These are phyloP conservation scores for Xerus inauris DNA, from an alignment of 2,113 vertebrate species.

Conservation along the genomic window DNA sequence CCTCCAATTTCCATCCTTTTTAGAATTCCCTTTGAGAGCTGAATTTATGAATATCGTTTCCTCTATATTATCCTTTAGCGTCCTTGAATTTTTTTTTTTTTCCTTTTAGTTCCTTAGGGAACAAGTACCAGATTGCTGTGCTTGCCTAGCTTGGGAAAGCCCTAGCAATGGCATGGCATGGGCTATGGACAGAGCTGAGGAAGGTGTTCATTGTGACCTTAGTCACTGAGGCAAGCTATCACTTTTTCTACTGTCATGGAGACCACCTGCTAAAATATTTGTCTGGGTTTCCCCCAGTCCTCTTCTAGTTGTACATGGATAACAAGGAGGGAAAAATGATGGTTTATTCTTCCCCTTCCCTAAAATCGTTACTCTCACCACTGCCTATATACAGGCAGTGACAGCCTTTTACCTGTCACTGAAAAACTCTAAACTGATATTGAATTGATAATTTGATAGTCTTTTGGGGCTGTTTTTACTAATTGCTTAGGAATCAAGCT, in stretches of 20 bases:
- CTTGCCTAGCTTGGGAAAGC: neutral
- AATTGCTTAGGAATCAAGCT: conserved; percentile 27
- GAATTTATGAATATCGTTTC: conserved; percentile 35
- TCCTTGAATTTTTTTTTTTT: neutral
- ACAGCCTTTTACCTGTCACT: neutral
- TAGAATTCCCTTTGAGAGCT: conserved; percentile 16
- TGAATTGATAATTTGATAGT: neutral
- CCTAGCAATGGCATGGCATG: neutral
- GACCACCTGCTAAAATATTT: neutral
- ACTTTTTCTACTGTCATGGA: neutral
- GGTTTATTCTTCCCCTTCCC: neutral
- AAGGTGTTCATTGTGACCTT: neutral
- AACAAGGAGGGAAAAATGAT: neutral
- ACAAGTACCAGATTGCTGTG: neutral
- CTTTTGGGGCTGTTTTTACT: neutral
- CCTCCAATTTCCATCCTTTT: neutral
- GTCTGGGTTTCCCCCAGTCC: neutral
- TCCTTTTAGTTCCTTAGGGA: neutral
- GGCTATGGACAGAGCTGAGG: neutral
- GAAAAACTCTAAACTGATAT: no score
- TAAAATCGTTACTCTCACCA: neutral
- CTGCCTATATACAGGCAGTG: no score
- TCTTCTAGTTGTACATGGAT: neutral
- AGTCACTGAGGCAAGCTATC: neutral
- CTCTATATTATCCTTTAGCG: neutral